Evolutionary conservation across 2,888 invertebrate genomes (phyloP).

Genomic region (Baronia brevicornis): DNA sequence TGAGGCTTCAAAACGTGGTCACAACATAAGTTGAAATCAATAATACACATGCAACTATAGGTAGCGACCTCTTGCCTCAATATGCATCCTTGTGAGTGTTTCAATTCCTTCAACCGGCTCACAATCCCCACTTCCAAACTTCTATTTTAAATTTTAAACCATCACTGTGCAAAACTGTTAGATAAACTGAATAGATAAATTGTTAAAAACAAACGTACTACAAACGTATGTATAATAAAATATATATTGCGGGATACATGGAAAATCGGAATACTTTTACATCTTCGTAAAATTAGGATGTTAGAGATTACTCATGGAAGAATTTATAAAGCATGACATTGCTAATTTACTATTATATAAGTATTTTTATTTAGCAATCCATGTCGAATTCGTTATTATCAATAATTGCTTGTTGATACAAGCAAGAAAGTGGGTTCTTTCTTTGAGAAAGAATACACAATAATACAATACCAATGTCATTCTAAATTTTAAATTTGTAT

Average conservation of each 20-base stretch:
- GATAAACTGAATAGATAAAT: conserved; percentile 38
- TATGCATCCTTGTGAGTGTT: conserved; percentile 69
- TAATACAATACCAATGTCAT: too few species aligned
- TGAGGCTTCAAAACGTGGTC: conserved; percentile 3
- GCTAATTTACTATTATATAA: too few species aligned
- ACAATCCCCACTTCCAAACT: conserved; percentile 41
- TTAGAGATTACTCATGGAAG: too few species aligned
- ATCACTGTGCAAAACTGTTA: conserved; percentile 69
- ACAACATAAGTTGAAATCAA: conserved; percentile 5
- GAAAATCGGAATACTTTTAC: conserved; percentile 18
- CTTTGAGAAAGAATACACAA: too few species aligned
- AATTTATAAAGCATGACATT: too few species aligned
- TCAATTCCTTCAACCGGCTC: conserved; percentile 43
- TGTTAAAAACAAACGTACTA: conserved; percentile 38
- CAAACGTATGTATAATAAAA: conserved; percentile 24
- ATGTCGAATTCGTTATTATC: too few species aligned
- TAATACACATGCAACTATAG: conserved; percentile 40
- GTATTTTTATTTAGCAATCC: too few species aligned
- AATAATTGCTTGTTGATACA: too few species aligned
- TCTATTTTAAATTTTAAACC: conserved; percentile 40
- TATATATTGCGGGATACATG: conserved; percentile 22
- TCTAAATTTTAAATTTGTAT: too few species aligned
- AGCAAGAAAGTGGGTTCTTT: too few species aligned
- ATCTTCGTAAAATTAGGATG: conserved; percentile 2
- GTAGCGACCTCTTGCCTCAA: conserved; percentile 66